Evolutionary conservation across 2,797 vertebrate genomes (phyloP), one percentile per base, ranked within the genome.

Genomic region (Sebastiscus tertius): DNA sequence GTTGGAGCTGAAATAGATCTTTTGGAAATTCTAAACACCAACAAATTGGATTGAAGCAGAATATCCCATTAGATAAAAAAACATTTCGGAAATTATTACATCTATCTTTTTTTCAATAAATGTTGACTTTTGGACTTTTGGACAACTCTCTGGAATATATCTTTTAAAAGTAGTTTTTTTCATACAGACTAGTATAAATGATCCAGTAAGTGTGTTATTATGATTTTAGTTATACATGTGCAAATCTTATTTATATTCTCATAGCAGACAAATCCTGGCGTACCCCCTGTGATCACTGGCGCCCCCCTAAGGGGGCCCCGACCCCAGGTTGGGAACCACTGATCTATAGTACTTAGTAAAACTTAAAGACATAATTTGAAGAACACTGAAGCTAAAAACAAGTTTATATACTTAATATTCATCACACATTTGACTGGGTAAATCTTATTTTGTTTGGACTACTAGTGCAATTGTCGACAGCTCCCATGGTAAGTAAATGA

Each of bases 351-450:
- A 42, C 10, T 75, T 13, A 18, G 11, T 61, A 27, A 13, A 36
- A 62, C 42, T 24, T 14, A 12, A 55, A 68, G 1, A 29, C 14
- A 52, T 60, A 0, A 34, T 59, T 60, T 36, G 6, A 54, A 69
- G 34, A 54, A 64, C 13, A 81, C 3, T 39, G 3, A 54, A 54
- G 20, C 22, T 36, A 29, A 26, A 52, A 68, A 58, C 16, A 36
- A 16, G 34, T 73, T 42, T 34, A 31, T 39, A 22, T 46, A 31
- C 16, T 73, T 71, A 63, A 46, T 74, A 71, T 60, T 80, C 12
- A 3, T 70, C 29, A 22, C 52, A 76, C 24, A 69, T 82, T 84
- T 58, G 5, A 79, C 52, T 33, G 12, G 56, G 34, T 73, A 63
- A 71, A 66, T 77, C 20, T 63, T 29, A 31, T 58, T 63, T 42